A percentile compares a stretch with the other conserved stretches of the same genome.
Conservation (phyloP, 2,888 invertebrate species). For the Hypsopygia costalis region DNA sequence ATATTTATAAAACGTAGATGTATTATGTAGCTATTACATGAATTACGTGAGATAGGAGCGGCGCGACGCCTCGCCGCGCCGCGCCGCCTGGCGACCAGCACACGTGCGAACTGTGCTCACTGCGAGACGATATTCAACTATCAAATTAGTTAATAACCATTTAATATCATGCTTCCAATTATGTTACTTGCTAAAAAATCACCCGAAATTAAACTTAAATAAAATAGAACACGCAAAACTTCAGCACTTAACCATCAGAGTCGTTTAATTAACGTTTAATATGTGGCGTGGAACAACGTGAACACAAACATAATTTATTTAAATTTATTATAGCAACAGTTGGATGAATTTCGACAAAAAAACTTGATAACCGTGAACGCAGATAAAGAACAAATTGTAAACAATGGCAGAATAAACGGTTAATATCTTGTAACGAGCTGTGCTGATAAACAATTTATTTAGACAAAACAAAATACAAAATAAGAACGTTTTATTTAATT, state of each 20-base stretch:
- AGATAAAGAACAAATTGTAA: constrained; percentile 72
- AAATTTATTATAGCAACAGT: constrained; percentile 61
- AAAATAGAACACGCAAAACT: no score
- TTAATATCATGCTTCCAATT: no score
- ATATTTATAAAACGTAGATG: no score
- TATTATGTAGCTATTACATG: constrained; percentile 55
- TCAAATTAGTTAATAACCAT: no score
- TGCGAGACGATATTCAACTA: constrained; percentile 45
- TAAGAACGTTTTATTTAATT: constrained; percentile 26
- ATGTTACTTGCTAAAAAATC: no score
- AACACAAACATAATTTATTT: constrained; percentile 10
- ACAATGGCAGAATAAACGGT: constrained; percentile 52
- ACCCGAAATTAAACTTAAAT: no score
- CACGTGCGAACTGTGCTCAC: constrained; percentile 53
- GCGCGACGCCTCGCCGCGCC: constrained; percentile 57
- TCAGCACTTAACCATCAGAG: no score
- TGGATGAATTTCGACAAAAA: constrained; percentile 58
- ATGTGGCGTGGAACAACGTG: constrained; percentile 7
- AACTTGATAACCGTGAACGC: constrained; percentile 54
- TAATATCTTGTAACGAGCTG: constrained; percentile 57
- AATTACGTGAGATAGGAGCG: constrained; percentile 63
- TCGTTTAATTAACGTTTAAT: background rate
- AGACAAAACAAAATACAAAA: constrained; percentile 60
- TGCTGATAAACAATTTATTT: constrained; percentile 53
- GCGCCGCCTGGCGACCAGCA: constrained; percentile 52